Conservation (phyloP, 1,140 invertebrate species). For the Mesaphorura yosii region DNA sequence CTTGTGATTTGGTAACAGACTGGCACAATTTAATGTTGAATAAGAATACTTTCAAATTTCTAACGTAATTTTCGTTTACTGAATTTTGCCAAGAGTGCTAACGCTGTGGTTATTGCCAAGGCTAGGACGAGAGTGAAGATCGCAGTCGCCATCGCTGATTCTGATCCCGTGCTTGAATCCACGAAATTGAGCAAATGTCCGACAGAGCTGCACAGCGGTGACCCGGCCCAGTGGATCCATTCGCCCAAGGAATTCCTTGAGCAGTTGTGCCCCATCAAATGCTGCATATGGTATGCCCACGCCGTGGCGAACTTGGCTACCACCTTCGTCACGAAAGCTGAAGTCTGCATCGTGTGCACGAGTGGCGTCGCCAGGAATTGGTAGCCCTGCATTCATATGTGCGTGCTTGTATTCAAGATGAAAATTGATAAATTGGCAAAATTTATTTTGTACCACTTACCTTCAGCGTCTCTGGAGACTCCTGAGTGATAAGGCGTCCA, state of each 20-base stretch:
- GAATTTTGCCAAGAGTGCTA: too few species aligned
- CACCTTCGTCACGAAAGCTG: slow-evolving; percentile 11
- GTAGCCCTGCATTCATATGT: slow-evolving; percentile 21
- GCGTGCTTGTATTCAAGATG: neutral
- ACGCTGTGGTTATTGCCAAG: too few species aligned
- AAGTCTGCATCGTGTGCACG: slow-evolving; percentile 22
- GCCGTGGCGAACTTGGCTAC: slow-evolving; percentile 21
- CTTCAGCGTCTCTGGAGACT: slow-evolving; percentile 13
- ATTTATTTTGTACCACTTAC: slow-evolving; percentile 5
- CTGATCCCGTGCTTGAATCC: too few species aligned
- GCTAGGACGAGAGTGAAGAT: too few species aligned
- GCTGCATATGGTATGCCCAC: slow-evolving; percentile 29
- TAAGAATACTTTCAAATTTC: too few species aligned
- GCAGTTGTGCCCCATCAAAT: slow-evolving; percentile 16
- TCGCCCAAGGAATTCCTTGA: slow-evolving; percentile 15
- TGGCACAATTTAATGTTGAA: too few species aligned
- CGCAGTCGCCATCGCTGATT: too few species aligned
- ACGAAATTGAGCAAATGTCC: too few species aligned
- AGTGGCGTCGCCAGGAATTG: slow-evolving; percentile 24
- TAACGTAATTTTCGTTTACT: too few species aligned
- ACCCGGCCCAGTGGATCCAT: slow-evolving; percentile 14
- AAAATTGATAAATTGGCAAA: neutral
- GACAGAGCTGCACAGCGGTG: slow-evolving; percentile 12
- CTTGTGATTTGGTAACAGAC: too few species aligned
- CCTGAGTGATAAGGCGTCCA: slow-evolving; percentile 8